Base-by-base conservation (phyloP, 2,888 invertebrate species). In the Pristionchus entomophagus region DNA sequence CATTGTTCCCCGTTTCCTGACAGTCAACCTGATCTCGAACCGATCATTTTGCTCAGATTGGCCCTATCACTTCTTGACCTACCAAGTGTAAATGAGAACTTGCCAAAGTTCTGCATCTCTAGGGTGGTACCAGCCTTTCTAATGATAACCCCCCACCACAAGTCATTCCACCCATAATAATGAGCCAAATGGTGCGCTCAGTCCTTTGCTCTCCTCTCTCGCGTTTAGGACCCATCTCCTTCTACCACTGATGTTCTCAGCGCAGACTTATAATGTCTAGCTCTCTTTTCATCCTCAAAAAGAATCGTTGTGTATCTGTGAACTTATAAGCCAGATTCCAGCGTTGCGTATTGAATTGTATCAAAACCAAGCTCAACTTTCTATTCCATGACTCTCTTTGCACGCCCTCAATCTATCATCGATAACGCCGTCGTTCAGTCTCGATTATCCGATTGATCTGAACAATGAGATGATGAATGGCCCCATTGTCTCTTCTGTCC, bases 121-220 rank as follows among this genome's bases (percentile, higher is more conserved):
- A n/a, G 59, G 29, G 59, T 59, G 29, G 59, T 29, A 32, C 32
- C n/a, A n/a, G n/a, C n/a, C n/a, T n/a, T n/a, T n/a, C n/a, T n/a
- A n/a, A 19, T 41, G 26, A 45, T 73, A 41, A 73, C 73, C 73
- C 45, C 32, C 17, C 73, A 45, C 73, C 73, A 73, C 73, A 73
- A 73, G 73, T 73, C 73, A 65, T 65, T 41, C 73, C 14, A 6
- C 41, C 73, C n/a, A 73, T 73, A 73, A 73, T 73, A 73, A 73
- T 73, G 73, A 73, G 73, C 73, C 73, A 73, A 73, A 73, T 73
- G 73, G 73, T 6, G 73, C 73, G 41, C 73, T 8, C 17, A 73
- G 73, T 73, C 73, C n/a, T 73, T 73, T 73, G 73, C 73, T 35
- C 65, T 17, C 35, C n/a, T n/a, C n/a, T n/a, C n/a, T n/a, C n/a